Evolutionary conservation across 1,140 invertebrate species (phyloP), one percentile per base, ranked within the genome.

Genomic region (Euura lappo): DNA sequence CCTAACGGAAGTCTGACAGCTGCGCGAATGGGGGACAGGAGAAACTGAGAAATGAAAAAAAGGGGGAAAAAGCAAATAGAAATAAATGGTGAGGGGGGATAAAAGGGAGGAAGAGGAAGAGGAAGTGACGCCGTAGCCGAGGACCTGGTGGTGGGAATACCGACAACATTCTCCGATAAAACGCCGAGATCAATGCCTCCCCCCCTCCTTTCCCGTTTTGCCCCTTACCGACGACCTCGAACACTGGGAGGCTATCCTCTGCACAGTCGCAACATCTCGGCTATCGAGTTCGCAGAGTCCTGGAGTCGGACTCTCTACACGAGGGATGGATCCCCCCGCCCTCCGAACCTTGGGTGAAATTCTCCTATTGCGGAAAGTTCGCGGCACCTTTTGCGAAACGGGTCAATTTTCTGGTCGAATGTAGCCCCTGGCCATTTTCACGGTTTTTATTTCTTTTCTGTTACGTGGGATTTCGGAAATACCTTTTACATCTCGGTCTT

Each of bases 91-190:
- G 11, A 11, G 47, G 11, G 47, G 47, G 11, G 47, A 11, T 10
- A n/a, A n/a, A 60, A 28, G 28, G 51, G 51, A 6, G 51, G 51
- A 60, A 60, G 13, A 60, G 51, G 51, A 60, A 60, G 51, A 60
- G 51, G 51, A 60, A 60, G 51, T 60, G 51, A 60, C 51, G 51
- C 51, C 51, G 51, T 60, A 11, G 8, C 51, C 10, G 8, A 8
- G 8, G 3, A 6, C 13, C 8, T n/a, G 51, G 51, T 60, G 51
- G 13, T 8, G 51, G 13, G 51, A 60, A 60, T 60, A 60, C 13
- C 51, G 51, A 60, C 51, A 60, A 60, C 3, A 60, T 60, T 60
- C 51, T 8, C 51, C 51, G 51, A 60, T 60, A 60, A 60, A 60
- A 60, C 4, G 51, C 10, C 10, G 51, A 5, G 13, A 11, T n/a